These are phyloP conservation scores for Eucriotettix oculatus DNA, from an alignment of 2,888 invertebrate genomes.

Conservation along the genomic window DNA sequence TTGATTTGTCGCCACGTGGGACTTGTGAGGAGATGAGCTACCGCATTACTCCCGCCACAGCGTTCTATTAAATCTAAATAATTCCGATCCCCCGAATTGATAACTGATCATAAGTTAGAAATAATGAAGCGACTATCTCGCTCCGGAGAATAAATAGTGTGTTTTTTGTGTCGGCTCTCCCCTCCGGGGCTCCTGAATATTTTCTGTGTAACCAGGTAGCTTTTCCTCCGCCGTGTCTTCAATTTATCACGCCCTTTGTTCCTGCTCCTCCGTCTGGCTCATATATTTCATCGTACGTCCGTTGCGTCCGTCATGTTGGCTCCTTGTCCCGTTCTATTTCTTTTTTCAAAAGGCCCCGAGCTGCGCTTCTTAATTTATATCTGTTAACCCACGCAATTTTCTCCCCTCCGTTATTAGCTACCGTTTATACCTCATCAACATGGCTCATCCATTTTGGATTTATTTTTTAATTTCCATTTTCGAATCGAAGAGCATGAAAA, in stretches of 20 bases:
- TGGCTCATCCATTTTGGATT: neutral
- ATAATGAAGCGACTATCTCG: neutral
- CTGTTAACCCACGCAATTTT: neutral
- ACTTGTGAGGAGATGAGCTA: neutral
- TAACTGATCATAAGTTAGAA: neutral
- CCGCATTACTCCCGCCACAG: neutral
- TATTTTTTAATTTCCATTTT: neutral
- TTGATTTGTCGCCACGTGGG: no score
- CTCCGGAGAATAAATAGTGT: no score
- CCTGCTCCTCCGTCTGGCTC: neutral
- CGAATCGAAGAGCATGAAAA: neutral
- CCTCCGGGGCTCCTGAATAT: no score
- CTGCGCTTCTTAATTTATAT: constrained; percentile 3
- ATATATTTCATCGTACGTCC: neutral
- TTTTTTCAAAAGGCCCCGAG: neutral
- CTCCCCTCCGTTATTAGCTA: constrained; percentile 1
- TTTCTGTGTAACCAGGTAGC: no score
- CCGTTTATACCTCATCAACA: constrained; percentile 2
- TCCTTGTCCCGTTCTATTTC: neutral
- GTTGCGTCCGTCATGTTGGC: neutral
- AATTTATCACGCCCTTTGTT: neutral
- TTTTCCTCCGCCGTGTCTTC: neutral
- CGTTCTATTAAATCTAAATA: neutral
- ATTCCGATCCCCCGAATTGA: neutral
- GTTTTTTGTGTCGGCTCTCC: no score